A percentile compares a stretch with the other conserved stretches of the same genome.
These are phyloP conservation scores for Dicrostonyx torquatus DNA, from an alignment of 2,797 vertebrate genomes.

Conservation along the genomic window DNA sequence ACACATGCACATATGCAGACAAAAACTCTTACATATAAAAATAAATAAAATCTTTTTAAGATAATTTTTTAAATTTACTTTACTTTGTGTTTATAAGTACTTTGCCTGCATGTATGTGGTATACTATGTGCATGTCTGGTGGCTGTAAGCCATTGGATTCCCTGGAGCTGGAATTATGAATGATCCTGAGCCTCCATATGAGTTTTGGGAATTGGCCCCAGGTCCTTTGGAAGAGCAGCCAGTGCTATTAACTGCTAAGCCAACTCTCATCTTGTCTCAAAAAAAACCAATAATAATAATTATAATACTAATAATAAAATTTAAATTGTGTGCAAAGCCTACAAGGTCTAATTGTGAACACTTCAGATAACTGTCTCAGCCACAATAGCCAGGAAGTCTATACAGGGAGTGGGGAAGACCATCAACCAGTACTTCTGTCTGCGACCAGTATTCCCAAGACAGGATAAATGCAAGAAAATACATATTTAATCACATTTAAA, in stretches of 20 bases:
- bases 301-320: background rate
- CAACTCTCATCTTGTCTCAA: background rate
- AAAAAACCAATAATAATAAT: too few species aligned
- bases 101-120: background rate
- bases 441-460: background rate
- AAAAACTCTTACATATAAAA: background rate
- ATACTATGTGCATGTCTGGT: background rate
- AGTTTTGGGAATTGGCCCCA: background rate
- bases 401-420: background rate
- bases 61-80: background rate
- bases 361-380: background rate
- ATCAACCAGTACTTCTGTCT: background rate
- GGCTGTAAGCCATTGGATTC: background rate
- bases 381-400: accelerated
- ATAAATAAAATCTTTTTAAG: background rate
- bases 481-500: background rate
- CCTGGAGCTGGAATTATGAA: background rate
- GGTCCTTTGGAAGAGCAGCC: background rate
- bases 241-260: background rate
- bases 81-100: background rate
- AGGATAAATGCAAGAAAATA: background rate
- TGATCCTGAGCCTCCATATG: background rate
- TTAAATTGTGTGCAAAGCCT: background rate
- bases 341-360: background rate
- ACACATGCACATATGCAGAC: too few species aligned